phyloP scores from a whole-genome alignment of 2,113 vertebrate genomes.

The Coptodon rendalli region DNA sequence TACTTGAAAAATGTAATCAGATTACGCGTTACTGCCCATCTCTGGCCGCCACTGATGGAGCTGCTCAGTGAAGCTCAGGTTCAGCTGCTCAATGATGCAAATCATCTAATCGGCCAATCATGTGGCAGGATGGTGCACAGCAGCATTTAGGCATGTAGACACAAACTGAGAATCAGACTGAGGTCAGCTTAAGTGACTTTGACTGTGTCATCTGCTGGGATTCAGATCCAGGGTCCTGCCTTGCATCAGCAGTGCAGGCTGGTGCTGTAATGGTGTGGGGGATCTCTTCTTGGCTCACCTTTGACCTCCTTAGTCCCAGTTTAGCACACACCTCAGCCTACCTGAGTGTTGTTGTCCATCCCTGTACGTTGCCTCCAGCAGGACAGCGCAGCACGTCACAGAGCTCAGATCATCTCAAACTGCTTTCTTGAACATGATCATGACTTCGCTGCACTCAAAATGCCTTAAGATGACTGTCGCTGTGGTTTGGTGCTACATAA shows the following conservation, averaged over 20 bases:
- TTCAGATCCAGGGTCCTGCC: background rate
- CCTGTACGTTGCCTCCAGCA: background rate
- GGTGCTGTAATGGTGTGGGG: background rate
- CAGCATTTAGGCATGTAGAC: accelerated
- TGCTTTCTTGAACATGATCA: background rate
- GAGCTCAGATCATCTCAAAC: background rate
- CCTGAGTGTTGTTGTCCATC: background rate
- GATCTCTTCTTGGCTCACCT: background rate
- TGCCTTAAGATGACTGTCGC: background rate
- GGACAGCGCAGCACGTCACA: accelerated
- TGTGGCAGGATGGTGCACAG: background rate
- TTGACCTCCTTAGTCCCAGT: background rate
- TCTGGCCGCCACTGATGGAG: accelerated
- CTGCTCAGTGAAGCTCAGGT: background rate
- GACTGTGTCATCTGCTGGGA: background rate
- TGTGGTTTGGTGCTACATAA: background rate
- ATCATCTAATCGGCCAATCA: background rate
- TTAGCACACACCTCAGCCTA: background rate
- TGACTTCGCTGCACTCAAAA: background rate
- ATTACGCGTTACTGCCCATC: no score
- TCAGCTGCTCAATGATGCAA: background rate
- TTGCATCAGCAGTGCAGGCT: background rate
- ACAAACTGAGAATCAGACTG: background rate
- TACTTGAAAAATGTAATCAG: no score
- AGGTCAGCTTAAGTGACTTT: background rate